phyloP scores from a whole-genome alignment of 2,797 vertebrate species.

The Podarcis siculus region DNA sequence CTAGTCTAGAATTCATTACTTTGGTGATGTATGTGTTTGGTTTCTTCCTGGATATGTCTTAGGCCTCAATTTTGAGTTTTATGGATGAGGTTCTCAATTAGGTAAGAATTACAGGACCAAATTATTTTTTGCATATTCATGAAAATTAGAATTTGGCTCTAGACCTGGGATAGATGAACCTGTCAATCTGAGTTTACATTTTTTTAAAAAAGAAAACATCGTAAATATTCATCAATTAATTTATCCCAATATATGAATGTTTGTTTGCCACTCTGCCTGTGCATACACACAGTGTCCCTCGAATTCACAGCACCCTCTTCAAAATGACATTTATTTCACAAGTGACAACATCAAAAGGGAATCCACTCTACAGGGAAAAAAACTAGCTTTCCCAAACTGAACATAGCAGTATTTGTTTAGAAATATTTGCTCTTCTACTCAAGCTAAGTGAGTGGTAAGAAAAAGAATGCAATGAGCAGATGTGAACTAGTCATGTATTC shows the following conservation, averaged over 20 bases:
- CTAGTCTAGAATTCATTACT: neutral
- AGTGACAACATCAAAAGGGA: neutral
- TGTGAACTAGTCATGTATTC: constrained; percentile 45
- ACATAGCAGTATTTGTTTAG: neutral
- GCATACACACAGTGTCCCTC: neutral
- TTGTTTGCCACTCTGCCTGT: neutral
- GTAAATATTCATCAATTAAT: too few species aligned
- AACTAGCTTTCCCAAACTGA: neutral
- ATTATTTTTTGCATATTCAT: too few species aligned
- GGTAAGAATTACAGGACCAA: too few species aligned
- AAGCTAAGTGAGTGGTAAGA: constrained; percentile 41
- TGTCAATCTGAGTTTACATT: too few species aligned
- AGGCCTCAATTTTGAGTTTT: too few species aligned
- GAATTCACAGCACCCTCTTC: neutral
- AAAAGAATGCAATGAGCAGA: constrained; percentile 48
- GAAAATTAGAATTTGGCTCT: too few species aligned
- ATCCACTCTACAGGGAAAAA: neutral
- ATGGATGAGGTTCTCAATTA: too few species aligned
- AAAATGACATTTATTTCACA: neutral
- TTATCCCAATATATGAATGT: too few species aligned
- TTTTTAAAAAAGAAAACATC: too few species aligned
- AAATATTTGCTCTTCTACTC: constrained; percentile 32
- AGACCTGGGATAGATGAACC: too few species aligned
- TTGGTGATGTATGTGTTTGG: too few species aligned
- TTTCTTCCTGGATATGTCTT: too few species aligned